These are phyloP conservation scores for Orientallactaga bullata DNA, from an alignment of 2,113 vertebrate genomes.

Conservation along the genomic window DNA sequence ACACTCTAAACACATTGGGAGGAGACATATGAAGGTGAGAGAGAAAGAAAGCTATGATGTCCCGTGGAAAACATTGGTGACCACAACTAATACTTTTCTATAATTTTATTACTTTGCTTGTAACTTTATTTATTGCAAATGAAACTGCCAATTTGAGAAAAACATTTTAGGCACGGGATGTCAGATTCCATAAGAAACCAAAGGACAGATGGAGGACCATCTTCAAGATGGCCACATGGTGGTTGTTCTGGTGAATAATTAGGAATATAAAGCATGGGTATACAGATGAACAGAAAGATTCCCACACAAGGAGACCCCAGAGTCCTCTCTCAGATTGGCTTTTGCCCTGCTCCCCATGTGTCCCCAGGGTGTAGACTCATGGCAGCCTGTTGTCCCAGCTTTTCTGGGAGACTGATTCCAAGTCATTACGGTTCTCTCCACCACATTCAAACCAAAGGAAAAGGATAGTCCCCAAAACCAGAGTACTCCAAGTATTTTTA, in stretches of 20 bases:
- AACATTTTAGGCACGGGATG: not conserved
- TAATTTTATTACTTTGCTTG: not conserved
- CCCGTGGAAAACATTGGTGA: not conserved
- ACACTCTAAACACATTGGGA: not conserved
- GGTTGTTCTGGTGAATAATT: not conserved
- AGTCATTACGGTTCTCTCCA: conserved; percentile 10
- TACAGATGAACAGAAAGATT: not conserved
- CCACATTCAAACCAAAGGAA: conserved; percentile 40
- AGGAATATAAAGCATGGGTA: not conserved
- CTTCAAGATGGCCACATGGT: not conserved
- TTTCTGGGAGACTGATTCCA: conserved; percentile 38
- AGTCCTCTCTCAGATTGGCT: not conserved
- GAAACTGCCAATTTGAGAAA: not conserved
- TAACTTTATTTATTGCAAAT: conserved; percentile 1
- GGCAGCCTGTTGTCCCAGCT: not conserved
- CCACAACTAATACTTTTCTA: not conserved
- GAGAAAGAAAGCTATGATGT: not conserved
- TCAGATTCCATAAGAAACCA: conserved; percentile 24
- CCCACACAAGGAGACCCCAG: not conserved
- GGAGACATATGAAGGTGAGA: not conserved
- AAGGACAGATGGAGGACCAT: not conserved
- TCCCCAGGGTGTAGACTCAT: not conserved
- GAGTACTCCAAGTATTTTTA: conserved; percentile 53
- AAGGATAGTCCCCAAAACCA: conserved; percentile 55
- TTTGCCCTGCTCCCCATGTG: not conserved